Evolutionary conservation across 2,113 vertebrate species (phyloP).

Genomic region (Trematomus loennbergii): DNA sequence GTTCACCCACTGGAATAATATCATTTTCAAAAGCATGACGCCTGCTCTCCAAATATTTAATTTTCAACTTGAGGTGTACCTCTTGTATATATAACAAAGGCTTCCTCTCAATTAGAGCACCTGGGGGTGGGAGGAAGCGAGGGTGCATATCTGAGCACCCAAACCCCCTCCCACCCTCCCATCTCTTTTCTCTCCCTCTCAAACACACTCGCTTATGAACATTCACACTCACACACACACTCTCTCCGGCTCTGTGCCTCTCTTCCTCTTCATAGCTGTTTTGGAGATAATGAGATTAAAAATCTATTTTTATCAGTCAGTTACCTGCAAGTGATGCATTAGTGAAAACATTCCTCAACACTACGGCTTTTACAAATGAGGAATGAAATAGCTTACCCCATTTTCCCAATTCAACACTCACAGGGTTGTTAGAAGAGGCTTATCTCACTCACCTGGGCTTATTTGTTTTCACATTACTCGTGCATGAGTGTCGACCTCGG

Average conservation of each 20-base stretch:
- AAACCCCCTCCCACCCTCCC: background rate
- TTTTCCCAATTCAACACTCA: slow-evolving; percentile 40
- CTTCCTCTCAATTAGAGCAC: slow-evolving; percentile 66
- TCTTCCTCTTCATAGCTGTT: slow-evolving; percentile 40
- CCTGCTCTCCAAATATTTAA: slow-evolving; percentile 70
- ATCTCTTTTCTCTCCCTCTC: slow-evolving; percentile 32
- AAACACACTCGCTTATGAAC: slow-evolving; percentile 25
- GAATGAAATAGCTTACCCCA: slow-evolving; percentile 31
- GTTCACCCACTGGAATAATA: slow-evolving; percentile 58
- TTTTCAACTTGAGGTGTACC: slow-evolving; percentile 69
- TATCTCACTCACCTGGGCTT: slow-evolving; percentile 29
- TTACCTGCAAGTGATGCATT: slow-evolving; percentile 62
- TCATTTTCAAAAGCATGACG: slow-evolving; percentile 50
- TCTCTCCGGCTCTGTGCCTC: slow-evolving; percentile 3
- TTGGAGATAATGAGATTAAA: slow-evolving; percentile 73
- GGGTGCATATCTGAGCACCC: slow-evolving; percentile 46
- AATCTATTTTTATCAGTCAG: slow-evolving; percentile 60
- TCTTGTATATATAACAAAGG: slow-evolving; percentile 75
- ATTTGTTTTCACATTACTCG: slow-evolving; percentile 20
- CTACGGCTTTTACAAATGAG: slow-evolving; percentile 40
- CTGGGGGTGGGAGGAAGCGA: slow-evolving; percentile 47
- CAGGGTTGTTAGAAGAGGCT: slow-evolving; percentile 33
- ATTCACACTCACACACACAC: slow-evolving; percentile 15
- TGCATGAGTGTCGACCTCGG: background rate
- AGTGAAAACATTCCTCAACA: slow-evolving; percentile 50